Conservation (phyloP, 2,888 invertebrate species). For the Dermolepida albohirtum region DNA sequence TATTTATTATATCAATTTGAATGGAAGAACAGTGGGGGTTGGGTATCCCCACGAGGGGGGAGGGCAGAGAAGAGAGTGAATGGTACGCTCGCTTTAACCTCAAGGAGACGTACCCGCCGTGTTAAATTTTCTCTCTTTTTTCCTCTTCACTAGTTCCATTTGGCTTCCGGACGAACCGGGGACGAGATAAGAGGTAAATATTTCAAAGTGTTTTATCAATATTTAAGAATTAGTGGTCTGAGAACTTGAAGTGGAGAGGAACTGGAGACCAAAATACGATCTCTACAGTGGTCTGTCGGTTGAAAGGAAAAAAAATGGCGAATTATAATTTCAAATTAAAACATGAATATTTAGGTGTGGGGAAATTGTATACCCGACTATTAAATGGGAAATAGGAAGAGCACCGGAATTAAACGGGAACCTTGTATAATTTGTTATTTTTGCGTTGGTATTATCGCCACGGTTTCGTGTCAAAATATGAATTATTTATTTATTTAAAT, state of each 20-base stretch:
- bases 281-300: slow-evolving; percentile 13
- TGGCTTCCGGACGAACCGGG: slow-evolving; percentile 27
- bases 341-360: slow-evolving; percentile 40
- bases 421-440: slow-evolving; percentile 34
- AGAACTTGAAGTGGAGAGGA: slow-evolving; percentile 18
- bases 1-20: slow-evolving; percentile 46
- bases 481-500: slow-evolving; percentile 40
- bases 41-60: not conserved
- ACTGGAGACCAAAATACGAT: slow-evolving; percentile 10
- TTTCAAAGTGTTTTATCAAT: slow-evolving; percentile 38
- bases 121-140: slow-evolving; percentile 6
- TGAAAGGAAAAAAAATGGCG: slow-evolving; percentile 18
- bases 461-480: slow-evolving; percentile 31
- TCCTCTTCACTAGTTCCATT: slow-evolving; percentile 16
- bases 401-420: slow-evolving; percentile 32
- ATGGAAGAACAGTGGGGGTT: slow-evolving; percentile 3
- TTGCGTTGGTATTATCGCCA: slow-evolving; percentile 27
- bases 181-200: slow-evolving; percentile 39
- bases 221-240: slow-evolving; percentile 36
- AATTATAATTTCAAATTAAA: slow-evolving; percentile 42
- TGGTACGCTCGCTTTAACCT: slow-evolving; percentile 8
- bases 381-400: slow-evolving; percentile 34
- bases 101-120: slow-evolving; percentile 2
- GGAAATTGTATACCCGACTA: slow-evolving; percentile 35
- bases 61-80: not conserved